These are phyloP conservation scores for Megalopta genalis DNA, from an alignment of 1,140 invertebrate species.

Conservation along the genomic window DNA sequence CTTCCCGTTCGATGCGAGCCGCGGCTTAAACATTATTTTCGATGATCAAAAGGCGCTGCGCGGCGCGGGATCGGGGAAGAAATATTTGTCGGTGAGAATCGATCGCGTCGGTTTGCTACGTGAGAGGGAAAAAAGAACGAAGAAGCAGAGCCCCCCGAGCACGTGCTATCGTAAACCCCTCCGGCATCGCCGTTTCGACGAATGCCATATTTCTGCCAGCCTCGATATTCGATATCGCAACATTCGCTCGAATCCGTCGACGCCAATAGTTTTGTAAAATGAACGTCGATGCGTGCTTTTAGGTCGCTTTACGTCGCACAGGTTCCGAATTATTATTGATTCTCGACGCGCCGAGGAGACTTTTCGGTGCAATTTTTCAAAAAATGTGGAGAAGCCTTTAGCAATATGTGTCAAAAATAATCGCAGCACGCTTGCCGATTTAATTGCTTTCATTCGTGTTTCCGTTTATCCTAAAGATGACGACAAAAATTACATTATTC, in stretches of 20 bases:
- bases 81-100: conserved; percentile 34
- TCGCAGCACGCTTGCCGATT: too few relatives aligned
- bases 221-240: background rate
- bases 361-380: too few relatives aligned
- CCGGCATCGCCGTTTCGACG: background rate
- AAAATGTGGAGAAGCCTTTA: too few relatives aligned
- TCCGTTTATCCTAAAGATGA: too few relatives aligned
- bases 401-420: too few relatives aligned
- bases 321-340: too few relatives aligned
- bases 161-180: background rate
- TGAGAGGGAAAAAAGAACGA: background rate
- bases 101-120: background rate
- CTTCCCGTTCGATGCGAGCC: conserved; percentile 23
- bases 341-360: too few relatives aligned
- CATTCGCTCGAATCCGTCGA: background rate
- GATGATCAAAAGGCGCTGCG: conserved; percentile 57
- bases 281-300: too few relatives aligned
- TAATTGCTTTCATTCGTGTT: too few relatives aligned
- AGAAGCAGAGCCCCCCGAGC: background rate
- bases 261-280: too few relatives aligned
- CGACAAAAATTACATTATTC: too few relatives aligned
- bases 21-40: conserved; percentile 59
- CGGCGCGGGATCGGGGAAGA: conserved; percentile 14
- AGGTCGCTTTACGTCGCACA: too few relatives aligned
- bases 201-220: background rate